Percentiles rank a stretch among this genome's conserved stretches.
Conservation (phyloP, 2,113 vertebrate genomes). For the Pituophis catenifer region DNA sequence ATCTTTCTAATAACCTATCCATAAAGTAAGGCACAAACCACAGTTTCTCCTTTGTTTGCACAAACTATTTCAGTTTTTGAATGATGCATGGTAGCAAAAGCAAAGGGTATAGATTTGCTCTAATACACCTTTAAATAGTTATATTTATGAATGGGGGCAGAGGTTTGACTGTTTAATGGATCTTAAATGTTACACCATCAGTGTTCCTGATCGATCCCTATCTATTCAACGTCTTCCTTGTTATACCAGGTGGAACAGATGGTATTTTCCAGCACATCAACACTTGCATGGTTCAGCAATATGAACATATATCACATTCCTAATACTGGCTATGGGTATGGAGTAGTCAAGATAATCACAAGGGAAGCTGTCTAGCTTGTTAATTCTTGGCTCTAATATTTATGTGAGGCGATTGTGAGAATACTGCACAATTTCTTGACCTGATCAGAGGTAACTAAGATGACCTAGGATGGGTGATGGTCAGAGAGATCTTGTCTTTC, state of each 20-base stretch:
- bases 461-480: neutral
- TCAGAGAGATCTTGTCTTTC: neutral
- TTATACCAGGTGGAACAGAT: neutral
- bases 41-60: neutral
- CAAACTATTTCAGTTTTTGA: neutral
- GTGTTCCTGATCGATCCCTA: constrained; percentile 13
- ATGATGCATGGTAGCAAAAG: neutral
- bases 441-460: neutral
- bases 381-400: neutral
- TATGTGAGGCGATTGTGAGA: neutral
- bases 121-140: neutral
- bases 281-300: neutral
- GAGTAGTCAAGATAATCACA: neutral
- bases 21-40: neutral
- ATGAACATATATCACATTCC: neutral
- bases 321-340: neutral
- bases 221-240: neutral
- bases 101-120: neutral
- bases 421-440: neutral
- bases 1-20: neutral
- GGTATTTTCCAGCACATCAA: neutral
- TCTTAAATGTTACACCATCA: constrained; percentile 10
- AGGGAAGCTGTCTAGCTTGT: neutral
- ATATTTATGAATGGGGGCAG: neutral
- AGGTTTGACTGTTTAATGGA: neutral